Evolutionary conservation across 2,113 vertebrate species (phyloP).

Genomic region (Rhipidura dahli): DNA sequence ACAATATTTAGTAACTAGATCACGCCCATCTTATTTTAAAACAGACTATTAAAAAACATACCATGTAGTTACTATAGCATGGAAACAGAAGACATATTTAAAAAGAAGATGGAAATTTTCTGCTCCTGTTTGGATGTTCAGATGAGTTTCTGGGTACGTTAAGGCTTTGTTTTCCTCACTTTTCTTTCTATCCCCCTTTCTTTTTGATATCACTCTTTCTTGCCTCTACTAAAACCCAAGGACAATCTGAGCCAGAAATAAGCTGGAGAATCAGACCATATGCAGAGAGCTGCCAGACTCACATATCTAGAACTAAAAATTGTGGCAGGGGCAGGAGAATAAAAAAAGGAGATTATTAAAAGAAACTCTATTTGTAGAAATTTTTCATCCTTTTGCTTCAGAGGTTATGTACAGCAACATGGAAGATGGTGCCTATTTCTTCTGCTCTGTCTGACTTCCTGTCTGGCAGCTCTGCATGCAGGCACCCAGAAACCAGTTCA

Average conservation of each 20-base stretch:
- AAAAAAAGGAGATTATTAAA: not conserved
- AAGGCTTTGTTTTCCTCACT: not conserved
- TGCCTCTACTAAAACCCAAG: not conserved
- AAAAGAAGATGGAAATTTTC: not conserved
- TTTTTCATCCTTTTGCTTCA: not conserved
- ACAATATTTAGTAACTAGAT: not conserved
- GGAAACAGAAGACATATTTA: not conserved
- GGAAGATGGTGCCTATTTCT: not conserved
- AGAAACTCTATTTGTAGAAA: not conserved
- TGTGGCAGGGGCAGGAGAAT: not conserved
- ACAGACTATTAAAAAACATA: not conserved
- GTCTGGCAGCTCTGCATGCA: rapidly evolving
- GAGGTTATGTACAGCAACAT: not conserved
- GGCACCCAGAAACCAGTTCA: not conserved
- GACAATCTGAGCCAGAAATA: not conserved
- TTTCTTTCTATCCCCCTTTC: not conserved
- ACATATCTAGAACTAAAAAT: not conserved
- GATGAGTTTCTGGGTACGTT: not conserved
- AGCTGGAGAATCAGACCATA: not conserved
- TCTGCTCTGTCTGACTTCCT: not conserved
- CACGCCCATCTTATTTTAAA: not conserved
- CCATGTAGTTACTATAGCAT: not conserved
- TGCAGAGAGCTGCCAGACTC: not conserved
- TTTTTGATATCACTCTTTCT: not conserved
- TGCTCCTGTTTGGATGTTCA: not conserved